Base-by-base conservation (phyloP, 1,140 invertebrate genomes). In the Zaprionus lachaisei region DNA sequence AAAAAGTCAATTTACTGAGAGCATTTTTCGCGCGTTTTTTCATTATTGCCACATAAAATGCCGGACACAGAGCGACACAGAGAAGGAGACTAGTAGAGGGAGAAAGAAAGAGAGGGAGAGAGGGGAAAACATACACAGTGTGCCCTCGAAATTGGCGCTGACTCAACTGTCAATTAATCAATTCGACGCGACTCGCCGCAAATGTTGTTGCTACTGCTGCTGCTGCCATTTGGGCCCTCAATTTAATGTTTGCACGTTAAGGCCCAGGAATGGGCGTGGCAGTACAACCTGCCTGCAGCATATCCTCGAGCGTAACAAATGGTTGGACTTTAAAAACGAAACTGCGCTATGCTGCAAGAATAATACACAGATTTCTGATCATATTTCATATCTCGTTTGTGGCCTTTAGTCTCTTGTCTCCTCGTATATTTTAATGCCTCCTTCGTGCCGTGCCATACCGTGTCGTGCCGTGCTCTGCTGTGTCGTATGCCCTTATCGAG, bases 121-220 rank as follows among this genome's bases (percentile, higher is more conserved):
- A 22, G 11, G 15, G 9, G 11, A 2, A 14, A 17, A 22, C 17
- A 20, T 5, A 22, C 17, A 20, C 17, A 51, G 47, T 47, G n/a
- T 47, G n/a, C 41, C 38, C 61, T 60, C 22, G 31, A 70, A 68
- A 81, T 49, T 70, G 67, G n/a, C 65, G 84, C 81, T 89, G 81
- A 87, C 69, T 87, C 78, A 84, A 84, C 81, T 81, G 85, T 77
- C 84, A 90, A 87, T 87, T 87, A 87, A 87, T 87, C 84, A 87
- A 89, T 87, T 81, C 47, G 69, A 51, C 20, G 20, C 47, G 47
- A 49, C 47, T 20, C 47, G 41, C 6, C 41, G 55, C 56, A 61
- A 73, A 61, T 38, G 55, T 58, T 71, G 51, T 37, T 28, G 4
- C 57, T 56, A 80, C 14, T 34, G 34, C 57, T 67, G 54, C 47